These are phyloP conservation scores for Andinoacara biseriatus DNA, from an alignment of 2,113 vertebrate genomes.

Conservation along the genomic window DNA sequence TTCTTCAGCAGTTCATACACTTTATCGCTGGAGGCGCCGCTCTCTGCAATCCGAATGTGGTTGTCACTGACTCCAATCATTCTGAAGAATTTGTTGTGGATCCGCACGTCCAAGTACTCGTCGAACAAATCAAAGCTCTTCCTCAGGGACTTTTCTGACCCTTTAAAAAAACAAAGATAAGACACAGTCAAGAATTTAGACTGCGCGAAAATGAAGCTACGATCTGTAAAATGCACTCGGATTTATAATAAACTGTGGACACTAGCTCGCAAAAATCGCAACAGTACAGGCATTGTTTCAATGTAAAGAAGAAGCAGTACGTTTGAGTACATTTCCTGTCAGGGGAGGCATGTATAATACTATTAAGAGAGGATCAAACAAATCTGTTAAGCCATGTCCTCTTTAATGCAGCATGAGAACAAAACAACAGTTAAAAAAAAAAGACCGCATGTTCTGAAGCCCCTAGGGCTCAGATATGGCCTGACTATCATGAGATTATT, in stretches of 20 bases:
- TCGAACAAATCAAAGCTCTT: conserved; percentile 83
- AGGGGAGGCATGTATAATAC: neutral
- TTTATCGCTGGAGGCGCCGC: conserved; percentile 69
- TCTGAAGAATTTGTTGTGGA: conserved; percentile 84
- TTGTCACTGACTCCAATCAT: conserved; percentile 81
- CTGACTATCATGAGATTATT: conserved; percentile 72
- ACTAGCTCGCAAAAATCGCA: neutral
- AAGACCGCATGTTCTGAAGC: neutral
- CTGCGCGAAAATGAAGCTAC: neutral
- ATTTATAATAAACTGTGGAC: neutral
- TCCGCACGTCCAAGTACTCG: conserved; percentile 77
- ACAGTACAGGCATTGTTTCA: neutral
- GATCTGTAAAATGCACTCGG: neutral
- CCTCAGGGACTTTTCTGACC: conserved; percentile 78
- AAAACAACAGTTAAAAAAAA: conserved; percentile 19
- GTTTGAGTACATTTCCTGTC: conserved; percentile 3
- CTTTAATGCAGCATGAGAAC: conserved; percentile 44
- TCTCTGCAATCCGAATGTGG: conserved; percentile 78
- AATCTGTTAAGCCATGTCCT: conserved; percentile 21
- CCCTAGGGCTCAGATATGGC: conserved; percentile 44
- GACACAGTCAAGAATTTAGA: neutral
- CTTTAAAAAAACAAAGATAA: conserved; percentile 47
- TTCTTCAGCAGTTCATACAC: conserved; percentile 82
- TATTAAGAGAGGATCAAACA: conserved; percentile 28
- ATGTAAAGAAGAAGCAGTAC: neutral